Evolutionary conservation across 2,888 invertebrate genomes (phyloP), one percentile per base, ranked within the genome.

Genomic region (Neoascia interrupta): DNA sequence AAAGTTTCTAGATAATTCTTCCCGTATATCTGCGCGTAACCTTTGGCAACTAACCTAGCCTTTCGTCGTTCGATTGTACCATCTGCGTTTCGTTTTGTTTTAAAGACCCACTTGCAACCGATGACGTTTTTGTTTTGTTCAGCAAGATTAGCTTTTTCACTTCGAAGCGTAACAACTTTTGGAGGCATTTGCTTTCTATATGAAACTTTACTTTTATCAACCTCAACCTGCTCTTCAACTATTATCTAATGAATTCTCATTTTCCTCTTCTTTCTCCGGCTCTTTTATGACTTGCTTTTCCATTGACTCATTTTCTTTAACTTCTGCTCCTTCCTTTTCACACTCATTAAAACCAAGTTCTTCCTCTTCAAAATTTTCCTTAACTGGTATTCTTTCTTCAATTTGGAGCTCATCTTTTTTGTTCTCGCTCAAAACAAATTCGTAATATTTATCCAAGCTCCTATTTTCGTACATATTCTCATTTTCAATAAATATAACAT

Each of bases 11-110:
- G 34, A 19, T 68, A 69, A 45, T 80, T 51, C 5, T 49, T 23
- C n/a, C 68, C 73, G n/a, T 51, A 41, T 10, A 31, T 5, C 47
- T 80, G 73, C 3, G 58, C 34, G 36, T 51, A 74, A 6, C 74
- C 69, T 41, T 70, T 75, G 4, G 75, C 75, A 8, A 81, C 81
- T 3, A 81, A 41, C 47, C 37, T 61, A 18, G 60, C 60, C 10
- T 47, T 61, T n/a, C 47, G 36, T 4, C 37, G 26, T 18, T 61
- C 47, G 1, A 31, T 31, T 31, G 31, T 31, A 8, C 31, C 31
- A 31, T 31, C 8, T n/a, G 31, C 31, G n/a, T 31, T 31, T 31
- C 31, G 8, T 6, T 31, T 31, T 31, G 31, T 31, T 31, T 31
- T 31, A n/a, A 31, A 31, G 3, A 6, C 31, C 31, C 31, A 49